A percentile compares a stretch with the other conserved stretches of the same genome.
Evolutionary conservation across 2,797 vertebrate genomes (phyloP).

Genomic region (Salmo trutta): DNA sequence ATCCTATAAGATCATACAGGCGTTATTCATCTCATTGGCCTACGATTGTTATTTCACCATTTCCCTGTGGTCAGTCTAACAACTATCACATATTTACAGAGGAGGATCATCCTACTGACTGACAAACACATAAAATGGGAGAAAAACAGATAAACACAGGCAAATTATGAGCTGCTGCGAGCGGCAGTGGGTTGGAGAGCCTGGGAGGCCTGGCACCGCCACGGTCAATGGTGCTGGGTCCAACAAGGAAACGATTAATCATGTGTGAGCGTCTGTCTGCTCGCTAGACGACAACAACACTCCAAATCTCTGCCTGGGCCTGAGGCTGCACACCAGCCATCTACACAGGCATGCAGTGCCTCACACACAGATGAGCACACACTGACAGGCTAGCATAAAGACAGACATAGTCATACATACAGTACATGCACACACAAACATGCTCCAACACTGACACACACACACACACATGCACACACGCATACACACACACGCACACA

Average conservation of each 20-base stretch:
- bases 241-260: constrained; percentile 84
- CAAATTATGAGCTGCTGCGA: constrained; percentile 33
- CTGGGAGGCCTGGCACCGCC: constrained; percentile 73
- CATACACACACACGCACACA: constrained; percentile 16
- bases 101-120: constrained; percentile 44
- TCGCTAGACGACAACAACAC: constrained; percentile 79
- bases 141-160: constrained; percentile 22
- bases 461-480: constrained; percentile 11
- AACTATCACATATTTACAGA: constrained; percentile 54
- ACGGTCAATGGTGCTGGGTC: constrained; percentile 71
- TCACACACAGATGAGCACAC: not conserved
- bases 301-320: constrained; percentile 72
- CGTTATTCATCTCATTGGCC: constrained; percentile 46
- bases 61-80: constrained; percentile 38
- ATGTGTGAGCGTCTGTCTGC: constrained; percentile 79
- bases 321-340: constrained; percentile 65
- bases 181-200: constrained; percentile 40
- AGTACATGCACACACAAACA: constrained; percentile 11
- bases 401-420: not conserved
- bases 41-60: constrained; percentile 28
- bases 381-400: constrained; percentile 4
- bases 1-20: constrained; percentile 34
- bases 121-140: constrained; percentile 53
- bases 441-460: constrained; percentile 9
- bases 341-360: constrained; percentile 26